Evolutionary conservation across 2,797 vertebrate genomes (phyloP), one percentile per base, ranked within the genome.

Genomic region (Orientallactaga sibirica): DNA sequence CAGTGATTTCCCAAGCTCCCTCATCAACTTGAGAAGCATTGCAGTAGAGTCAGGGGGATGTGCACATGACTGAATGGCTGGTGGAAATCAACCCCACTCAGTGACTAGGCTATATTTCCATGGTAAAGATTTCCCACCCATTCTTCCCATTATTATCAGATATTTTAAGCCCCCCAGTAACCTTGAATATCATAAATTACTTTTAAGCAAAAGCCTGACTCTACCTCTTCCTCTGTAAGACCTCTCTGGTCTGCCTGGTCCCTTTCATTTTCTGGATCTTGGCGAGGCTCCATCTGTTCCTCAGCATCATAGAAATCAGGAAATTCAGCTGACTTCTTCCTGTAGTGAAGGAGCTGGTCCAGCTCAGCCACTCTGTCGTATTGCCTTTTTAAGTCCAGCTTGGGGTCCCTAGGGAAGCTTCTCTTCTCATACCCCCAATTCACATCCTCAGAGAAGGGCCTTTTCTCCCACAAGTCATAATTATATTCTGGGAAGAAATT

Each of bases 191-290:
- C 3, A 43, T 73, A n/a, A n/a, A 27, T 41, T 76, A 68, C 58
- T 73, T 90, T 67, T 77, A 92, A 66, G 48, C 68, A 64, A 83
- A 68, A 74, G 14, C 52, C 73, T 18, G 52, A 10, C 41, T 77
- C 73, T 98, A 99, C 99, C 99, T 99, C 99, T 74, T 99, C 98
- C 64, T 98, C 98, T 0, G 97, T 98, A 86, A 99, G 98, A 61
- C 97, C 97, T 93, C 97, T 98, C 96, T 98, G 98, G 78, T 97
- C 97, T 2, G 96, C 96, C 80, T 94, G 98, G 41, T 96, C 98
- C 85, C 98, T 98, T 81, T 96, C 96, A 3, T 97, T 97, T 93
- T 98, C 97, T 6, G 86, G 68, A 0, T 64, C 0, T 0, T 96
- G 97, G 3, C 0, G 94, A 8, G 97, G 97, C 82, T 92, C 98